phyloP scores from a whole-genome alignment of 2,797 vertebrate species.

The Eptatretus atami region DNA sequence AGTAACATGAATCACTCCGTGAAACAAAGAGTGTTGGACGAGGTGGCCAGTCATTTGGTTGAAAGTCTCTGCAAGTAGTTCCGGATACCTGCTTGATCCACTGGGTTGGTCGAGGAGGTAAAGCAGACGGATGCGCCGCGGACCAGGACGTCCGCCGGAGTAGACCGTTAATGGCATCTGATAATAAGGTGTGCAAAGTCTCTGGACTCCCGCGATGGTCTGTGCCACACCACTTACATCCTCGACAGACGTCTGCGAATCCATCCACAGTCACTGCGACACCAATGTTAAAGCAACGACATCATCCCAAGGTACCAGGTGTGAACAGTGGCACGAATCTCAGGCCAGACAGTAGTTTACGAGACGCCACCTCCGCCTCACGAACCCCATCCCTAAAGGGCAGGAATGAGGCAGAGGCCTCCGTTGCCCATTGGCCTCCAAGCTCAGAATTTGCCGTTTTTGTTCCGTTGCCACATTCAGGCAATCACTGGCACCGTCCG shows the following conservation, averaged over 20 bases:
- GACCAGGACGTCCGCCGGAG: conserved; percentile 25
- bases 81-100: conserved; percentile 16
- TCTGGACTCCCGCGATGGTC: too few relatives aligned
- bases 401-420: too few relatives aligned
- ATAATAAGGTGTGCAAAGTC: conserved; percentile 14
- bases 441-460: too few relatives aligned
- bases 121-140: conserved; percentile 41
- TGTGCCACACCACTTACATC: too few relatives aligned
- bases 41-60: conserved; percentile 26
- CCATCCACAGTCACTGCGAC: conserved; percentile 15
- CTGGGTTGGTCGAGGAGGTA: conserved; percentile 37
- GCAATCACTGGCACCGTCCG: conserved; percentile 12
- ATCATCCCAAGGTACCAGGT: conserved; percentile 39
- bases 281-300: conserved; percentile 29
- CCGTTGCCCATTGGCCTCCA: too few relatives aligned
- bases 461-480: not conserved
- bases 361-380: conserved; percentile 26
- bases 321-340: conserved; percentile 47
- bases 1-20: conserved; percentile 45
- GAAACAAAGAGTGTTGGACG: conserved; percentile 41
- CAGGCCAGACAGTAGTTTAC: conserved; percentile 35
- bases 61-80: conserved; percentile 35
- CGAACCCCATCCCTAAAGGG: too few relatives aligned
- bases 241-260: conserved; percentile 18
- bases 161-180: conserved; percentile 24